These are phyloP conservation scores for Greenwoodochromis staneri DNA, from an alignment of 2,113 vertebrate species.

Conservation along the genomic window DNA sequence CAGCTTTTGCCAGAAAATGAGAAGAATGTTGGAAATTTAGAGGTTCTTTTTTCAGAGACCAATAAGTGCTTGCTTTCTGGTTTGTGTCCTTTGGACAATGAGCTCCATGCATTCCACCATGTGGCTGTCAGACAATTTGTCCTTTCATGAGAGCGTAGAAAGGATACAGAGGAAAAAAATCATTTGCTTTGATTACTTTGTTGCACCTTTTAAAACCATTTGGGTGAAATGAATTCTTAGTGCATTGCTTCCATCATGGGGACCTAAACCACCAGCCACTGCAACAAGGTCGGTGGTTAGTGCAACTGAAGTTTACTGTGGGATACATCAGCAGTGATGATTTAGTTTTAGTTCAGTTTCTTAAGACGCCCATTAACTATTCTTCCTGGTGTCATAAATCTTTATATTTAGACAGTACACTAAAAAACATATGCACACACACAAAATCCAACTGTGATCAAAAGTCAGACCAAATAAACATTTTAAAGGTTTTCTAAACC, in stretches of 20 bases:
- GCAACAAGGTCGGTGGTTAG: background rate
- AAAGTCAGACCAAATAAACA: background rate
- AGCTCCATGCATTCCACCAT: slow-evolving; percentile 36
- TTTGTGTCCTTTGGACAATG: slow-evolving; percentile 43
- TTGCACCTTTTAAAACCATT: background rate
- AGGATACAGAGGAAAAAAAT: background rate
- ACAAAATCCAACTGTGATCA: background rate
- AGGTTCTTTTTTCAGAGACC: slow-evolving; percentile 46
- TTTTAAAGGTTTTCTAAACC: background rate
- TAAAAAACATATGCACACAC: background rate
- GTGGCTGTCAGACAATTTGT: slow-evolving; percentile 31
- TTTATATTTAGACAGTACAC: background rate
- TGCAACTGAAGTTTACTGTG: background rate
- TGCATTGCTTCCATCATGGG: background rate
- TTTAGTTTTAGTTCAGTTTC: background rate
- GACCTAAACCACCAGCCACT: background rate
- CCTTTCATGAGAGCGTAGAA: background rate
- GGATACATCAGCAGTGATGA: background rate
- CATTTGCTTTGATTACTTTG: background rate
- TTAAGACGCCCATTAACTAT: background rate
- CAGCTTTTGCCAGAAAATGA: slow-evolving; percentile 55
- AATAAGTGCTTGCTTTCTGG: slow-evolving; percentile 61
- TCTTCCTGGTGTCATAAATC: background rate
- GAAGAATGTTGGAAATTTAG: slow-evolving; percentile 63
- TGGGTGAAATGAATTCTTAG: background rate